Evolutionary conservation across 2,797 vertebrate genomes (phyloP), one percentile per base, ranked within the genome.

Genomic region (Neosilurus hyrtlii): DNA sequence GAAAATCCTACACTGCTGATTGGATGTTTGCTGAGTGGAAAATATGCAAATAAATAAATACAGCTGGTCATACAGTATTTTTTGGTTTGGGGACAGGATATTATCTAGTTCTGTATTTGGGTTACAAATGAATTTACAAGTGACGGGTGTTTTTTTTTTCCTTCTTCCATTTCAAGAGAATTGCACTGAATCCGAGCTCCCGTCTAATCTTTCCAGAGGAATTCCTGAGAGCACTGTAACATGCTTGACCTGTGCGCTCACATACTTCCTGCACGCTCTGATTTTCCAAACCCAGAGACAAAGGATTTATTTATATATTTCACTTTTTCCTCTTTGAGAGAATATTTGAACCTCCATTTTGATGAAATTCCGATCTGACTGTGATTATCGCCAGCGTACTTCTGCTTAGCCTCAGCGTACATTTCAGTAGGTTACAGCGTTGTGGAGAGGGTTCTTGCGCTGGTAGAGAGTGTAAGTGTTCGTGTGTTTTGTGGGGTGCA

Each of bases 401-500:
- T 43, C 2, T 43, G 43, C 43, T 43, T 5, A 4, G 43, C 8
- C 4, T 43, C 4, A 3, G 43, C 43, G 43, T 43, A 43, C 43
- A 43, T 8, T 43, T 43, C 8, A 43, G 43, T 8, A 8, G 8
- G 43, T 43, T 43, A 8, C 43, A 43, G 43, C 8, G 43, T 43
- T 35, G 30, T 59, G 12, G 11, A 43, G 12, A 49, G 20, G 51
- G 62, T n/a, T 14, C 24, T 14, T 24, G 52, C 10, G 14, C 3
- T 78, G 26, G 18, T 10, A 61, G 18, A 37, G 24, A 22, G 8
- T 9, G 9, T 75, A 62, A 82, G 79, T 68, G 68, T 43, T 74
- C 43, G 62, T 81, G 65, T 83, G 73, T 65, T 72, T 62, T 18
- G 73, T 79, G 35, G 65, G 43, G 81, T 75, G 37, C 78, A 66